These are phyloP conservation scores for Caradrina clavipalpis DNA, from an alignment of 2,888 invertebrate genomes.

Conservation along the genomic window DNA sequence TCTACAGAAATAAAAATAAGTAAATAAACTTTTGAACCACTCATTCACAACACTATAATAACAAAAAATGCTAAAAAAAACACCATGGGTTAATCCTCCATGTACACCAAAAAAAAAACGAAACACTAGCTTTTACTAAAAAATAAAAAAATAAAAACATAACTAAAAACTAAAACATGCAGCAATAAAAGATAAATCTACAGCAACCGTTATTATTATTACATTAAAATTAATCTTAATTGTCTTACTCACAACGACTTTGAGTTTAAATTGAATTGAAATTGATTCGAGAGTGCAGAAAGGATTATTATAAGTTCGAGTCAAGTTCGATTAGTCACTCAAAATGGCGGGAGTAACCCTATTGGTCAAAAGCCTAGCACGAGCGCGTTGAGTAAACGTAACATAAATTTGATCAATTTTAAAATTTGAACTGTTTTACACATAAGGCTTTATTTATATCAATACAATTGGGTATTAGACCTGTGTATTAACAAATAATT, in stretches of 20 bases:
- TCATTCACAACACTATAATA: conserved; percentile 55
- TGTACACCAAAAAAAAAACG: conserved; percentile 43
- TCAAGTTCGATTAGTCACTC: too few species aligned
- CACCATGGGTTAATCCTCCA: conserved; percentile 52
- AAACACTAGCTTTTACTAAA: conserved; percentile 24
- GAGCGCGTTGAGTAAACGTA: too few species aligned
- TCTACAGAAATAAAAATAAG: conserved; percentile 46
- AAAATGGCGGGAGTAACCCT: conserved; percentile 14
- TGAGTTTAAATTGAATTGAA: neutral
- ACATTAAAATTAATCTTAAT: neutral
- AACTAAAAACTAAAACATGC: conserved; percentile 38
- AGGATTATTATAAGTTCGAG: too few species aligned
- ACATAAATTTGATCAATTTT: too few species aligned
- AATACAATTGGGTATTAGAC: too few species aligned
- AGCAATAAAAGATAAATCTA: conserved; percentile 22
- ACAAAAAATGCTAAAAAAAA: conserved; percentile 14
- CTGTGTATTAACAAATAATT: too few species aligned
- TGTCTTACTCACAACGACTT: neutral
- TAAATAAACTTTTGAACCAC: conserved; percentile 45
- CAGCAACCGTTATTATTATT: conserved; percentile 7
- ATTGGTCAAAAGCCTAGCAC: too few species aligned
- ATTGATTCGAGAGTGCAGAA: neutral
- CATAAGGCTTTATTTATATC: too few species aligned
- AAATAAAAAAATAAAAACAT: conserved; percentile 4
- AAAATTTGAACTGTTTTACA: too few species aligned